Evolutionary conservation across 2,888 invertebrate species (phyloP).

Genomic region (Myopa testacea): DNA sequence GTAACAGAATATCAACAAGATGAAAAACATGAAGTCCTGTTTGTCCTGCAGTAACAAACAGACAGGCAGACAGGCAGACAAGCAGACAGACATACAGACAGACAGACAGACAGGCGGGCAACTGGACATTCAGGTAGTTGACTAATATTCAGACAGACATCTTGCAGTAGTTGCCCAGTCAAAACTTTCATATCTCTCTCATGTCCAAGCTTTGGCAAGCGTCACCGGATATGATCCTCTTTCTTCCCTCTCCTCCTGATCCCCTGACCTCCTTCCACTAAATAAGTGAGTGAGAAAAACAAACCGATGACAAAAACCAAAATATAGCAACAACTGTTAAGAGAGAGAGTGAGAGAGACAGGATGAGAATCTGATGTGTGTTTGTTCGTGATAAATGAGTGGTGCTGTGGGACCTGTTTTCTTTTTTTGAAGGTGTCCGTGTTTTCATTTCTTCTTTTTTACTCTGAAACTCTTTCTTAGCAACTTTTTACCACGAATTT

Average conservation of each 20-base stretch:
- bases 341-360: background rate
- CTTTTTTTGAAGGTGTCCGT: background rate
- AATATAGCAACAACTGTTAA: constrained; percentile 18
- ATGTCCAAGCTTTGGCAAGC: constrained; percentile 5
- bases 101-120: too few species aligned
- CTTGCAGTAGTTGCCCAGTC: background rate
- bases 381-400: background rate
- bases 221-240: background rate
- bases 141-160: background rate
- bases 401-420: background rate
- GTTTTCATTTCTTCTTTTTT: background rate
- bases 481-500: too few species aligned
- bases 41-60: too few species aligned
- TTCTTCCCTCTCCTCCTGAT: background rate
- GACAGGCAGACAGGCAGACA: background rate
- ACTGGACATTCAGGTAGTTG: too few species aligned
- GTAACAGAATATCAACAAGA: background rate
- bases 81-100: too few species aligned
- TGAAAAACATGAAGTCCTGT: constrained; percentile 4
- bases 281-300: too few species aligned
- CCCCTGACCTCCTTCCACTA: too few species aligned
- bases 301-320: constrained; percentile 10
- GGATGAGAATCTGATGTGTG: background rate
- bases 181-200: background rate
- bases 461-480: too few species aligned